Percentiles rank a stretch among this genome's conserved stretches.
Conservation (phyloP, 2,797 vertebrate genomes). For the Argya squamiceps region DNA sequence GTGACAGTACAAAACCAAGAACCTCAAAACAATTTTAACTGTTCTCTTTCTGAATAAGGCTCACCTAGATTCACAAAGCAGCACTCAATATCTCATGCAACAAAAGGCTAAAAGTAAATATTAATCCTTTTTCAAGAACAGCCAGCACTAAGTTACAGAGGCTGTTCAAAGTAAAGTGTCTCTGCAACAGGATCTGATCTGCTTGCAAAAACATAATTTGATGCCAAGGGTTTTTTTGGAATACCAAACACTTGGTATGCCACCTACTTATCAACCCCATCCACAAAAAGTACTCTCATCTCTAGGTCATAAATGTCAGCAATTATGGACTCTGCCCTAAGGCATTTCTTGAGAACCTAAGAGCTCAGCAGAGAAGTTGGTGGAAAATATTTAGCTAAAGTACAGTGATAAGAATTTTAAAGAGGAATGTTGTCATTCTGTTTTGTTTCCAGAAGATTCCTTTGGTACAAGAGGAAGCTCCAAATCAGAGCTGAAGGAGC, state of each 20-base stretch:
- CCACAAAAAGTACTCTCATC: conserved; percentile 3
- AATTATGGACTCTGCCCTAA: background rate
- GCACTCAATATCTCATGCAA: background rate
- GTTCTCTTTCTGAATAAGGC: conserved; percentile 22
- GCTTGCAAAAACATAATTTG: conserved; percentile 42
- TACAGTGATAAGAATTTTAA: background rate
- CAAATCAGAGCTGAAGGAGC: background rate
- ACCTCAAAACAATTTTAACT: background rate
- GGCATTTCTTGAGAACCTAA: background rate
- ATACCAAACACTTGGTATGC: background rate
- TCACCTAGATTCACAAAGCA: conserved; percentile 23
- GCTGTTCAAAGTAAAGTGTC: conserved; percentile 23
- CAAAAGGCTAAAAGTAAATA: conserved; percentile 16
- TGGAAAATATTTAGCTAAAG: background rate
- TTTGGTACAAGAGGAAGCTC: background rate
- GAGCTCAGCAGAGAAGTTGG: background rate
- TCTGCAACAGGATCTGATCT: conserved; percentile 42
- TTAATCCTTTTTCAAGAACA: conserved; percentile 28
- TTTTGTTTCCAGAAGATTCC: background rate
- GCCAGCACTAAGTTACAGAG: background rate
- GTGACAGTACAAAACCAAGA: background rate
- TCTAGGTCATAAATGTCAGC: background rate
- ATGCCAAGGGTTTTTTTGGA: conserved; percentile 39
- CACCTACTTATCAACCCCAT: background rate
- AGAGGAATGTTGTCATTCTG: background rate